phyloP scores from a whole-genome alignment of 2,888 invertebrate species.

The Microplitis deprimator region DNA sequence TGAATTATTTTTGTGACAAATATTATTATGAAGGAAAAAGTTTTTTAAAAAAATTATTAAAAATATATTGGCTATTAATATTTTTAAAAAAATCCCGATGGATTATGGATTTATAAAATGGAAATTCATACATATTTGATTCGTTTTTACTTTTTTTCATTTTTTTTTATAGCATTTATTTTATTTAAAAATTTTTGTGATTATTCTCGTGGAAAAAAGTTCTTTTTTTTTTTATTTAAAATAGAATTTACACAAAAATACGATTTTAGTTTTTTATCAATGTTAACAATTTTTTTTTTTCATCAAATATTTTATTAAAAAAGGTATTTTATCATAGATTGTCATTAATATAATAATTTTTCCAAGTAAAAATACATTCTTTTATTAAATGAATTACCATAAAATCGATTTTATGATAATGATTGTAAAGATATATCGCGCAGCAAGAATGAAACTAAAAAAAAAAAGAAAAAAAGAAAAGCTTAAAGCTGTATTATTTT shows the following conservation, averaged over 20 bases:
- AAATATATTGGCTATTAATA: neutral
- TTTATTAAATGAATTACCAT: neutral
- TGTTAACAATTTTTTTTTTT: constrained; percentile 1
- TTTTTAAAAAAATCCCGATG: neutral
- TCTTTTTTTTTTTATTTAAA: neutral
- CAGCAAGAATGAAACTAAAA: neutral
- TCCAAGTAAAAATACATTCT: neutral
- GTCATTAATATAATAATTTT: neutral
- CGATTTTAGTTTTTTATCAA: neutral
- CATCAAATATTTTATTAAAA: too few species aligned
- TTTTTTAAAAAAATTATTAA: neutral
- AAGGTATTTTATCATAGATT: neutral
- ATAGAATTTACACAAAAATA: constrained; percentile 1
- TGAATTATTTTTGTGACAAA: too few species aligned
- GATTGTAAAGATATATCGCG: neutral
- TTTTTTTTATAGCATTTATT: neutral
- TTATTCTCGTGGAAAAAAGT: neutral
- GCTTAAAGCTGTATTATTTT: neutral
- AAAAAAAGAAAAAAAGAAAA: neutral
- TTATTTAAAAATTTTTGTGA: neutral
- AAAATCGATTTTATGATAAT: neutral
- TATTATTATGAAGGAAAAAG: neutral
- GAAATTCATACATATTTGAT: neutral
- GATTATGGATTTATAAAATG: neutral
- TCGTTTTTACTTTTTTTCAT: neutral